A percentile compares a stretch with the other conserved stretches of the same genome.
These are phyloP conservation scores for Hartigia nigra DNA, from an alignment of 2,888 invertebrate genomes.

Conservation along the genomic window DNA sequence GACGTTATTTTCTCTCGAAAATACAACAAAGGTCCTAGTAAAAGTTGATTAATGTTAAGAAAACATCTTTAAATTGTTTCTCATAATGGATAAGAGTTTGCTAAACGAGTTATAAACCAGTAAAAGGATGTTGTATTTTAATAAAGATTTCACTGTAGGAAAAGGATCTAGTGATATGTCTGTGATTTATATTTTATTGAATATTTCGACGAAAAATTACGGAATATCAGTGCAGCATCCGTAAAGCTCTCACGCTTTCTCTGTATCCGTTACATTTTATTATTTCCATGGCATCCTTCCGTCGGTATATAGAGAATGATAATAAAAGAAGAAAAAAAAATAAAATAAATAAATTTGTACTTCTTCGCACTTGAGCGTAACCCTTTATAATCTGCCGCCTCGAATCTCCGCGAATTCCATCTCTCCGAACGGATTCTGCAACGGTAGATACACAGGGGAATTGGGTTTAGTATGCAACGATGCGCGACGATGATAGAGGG, in stretches of 20 bases:
- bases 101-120: not conserved
- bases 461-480: conserved; percentile 42
- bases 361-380: not conserved
- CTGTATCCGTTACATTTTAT: not conserved
- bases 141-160: not conserved
- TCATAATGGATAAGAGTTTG: not conserved
- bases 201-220: not conserved
- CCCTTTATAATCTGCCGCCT: not conserved
- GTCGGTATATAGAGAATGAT: not conserved
- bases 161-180: not conserved
- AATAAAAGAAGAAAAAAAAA: not conserved
- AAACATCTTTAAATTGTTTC: not conserved
- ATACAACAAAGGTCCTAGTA: not conserved
- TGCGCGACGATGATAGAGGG: conserved; percentile 48
- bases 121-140: not conserved
- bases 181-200: not conserved
- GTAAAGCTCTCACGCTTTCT: not conserved
- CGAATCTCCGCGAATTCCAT: not conserved
- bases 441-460: conserved; percentile 32
- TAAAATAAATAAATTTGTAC: not conserved
- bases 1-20: not conserved
- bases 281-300: not conserved
- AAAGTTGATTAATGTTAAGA: not conserved
- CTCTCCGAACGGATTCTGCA: not conserved
- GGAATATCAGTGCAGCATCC: not conserved